Evolutionary conservation across 2,888 invertebrate genomes (phyloP).

Genomic region (Apantesis nais): DNA sequence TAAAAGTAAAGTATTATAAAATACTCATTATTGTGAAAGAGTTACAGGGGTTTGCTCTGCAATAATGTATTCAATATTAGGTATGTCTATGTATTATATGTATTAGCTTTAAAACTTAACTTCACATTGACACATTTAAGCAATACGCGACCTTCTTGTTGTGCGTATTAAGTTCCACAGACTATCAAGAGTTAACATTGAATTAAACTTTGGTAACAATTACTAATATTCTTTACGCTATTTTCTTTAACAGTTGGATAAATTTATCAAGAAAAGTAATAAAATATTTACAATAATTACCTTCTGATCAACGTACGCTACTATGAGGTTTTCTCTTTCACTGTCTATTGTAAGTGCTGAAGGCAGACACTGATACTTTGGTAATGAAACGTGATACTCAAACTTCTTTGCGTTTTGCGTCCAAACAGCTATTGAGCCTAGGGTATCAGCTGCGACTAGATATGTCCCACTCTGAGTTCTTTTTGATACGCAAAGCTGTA

Average conservation of each 20-base stretch:
- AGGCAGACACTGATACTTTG: slow-evolving; percentile 89
- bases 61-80: too few relatives aligned
- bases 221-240: too few relatives aligned
- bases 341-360: slow-evolving; percentile 90
- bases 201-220: too few relatives aligned
- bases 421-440: slow-evolving; percentile 89
- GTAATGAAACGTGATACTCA: slow-evolving; percentile 85
- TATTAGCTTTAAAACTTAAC: too few relatives aligned
- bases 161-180: too few relatives aligned
- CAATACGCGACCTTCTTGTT: background rate
- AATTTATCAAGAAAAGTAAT: background rate
- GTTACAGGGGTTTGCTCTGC: background rate
- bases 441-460: slow-evolving; percentile 88
- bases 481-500: slow-evolving; percentile 68
- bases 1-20: background rate
- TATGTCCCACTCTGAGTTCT: slow-evolving; percentile 69
- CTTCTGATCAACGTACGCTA: slow-evolving; percentile 92
- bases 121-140: background rate
- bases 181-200: too few relatives aligned
- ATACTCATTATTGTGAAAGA: background rate
- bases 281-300: slow-evolving; percentile 65
- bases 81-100: too few relatives aligned
- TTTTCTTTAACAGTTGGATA: background rate
- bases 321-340: slow-evolving; percentile 85
- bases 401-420: slow-evolving; percentile 63